phyloP scores from a whole-genome alignment of 2,797 vertebrate species.

The Cuniculus paca region DNA sequence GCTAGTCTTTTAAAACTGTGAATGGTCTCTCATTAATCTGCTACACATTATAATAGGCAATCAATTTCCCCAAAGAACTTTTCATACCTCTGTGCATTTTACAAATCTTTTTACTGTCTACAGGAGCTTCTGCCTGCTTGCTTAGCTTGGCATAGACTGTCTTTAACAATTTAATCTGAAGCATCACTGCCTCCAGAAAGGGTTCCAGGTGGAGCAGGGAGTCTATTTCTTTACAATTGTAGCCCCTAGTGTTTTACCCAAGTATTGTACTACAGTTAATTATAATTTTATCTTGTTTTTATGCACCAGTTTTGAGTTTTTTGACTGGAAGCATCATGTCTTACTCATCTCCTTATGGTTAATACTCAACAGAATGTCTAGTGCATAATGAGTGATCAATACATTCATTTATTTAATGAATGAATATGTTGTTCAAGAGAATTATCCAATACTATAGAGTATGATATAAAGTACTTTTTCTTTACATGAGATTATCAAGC shows the following conservation, averaged over 20 bases:
- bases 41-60: background rate
- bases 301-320: constrained; percentile 15
- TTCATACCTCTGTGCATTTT: background rate
- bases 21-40: background rate
- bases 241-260: background rate
- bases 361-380: background rate
- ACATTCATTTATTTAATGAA: constrained; percentile 36
- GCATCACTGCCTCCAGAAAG: background rate
- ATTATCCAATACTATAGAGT: constrained; percentile 9
- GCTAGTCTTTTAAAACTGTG: constrained; percentile 20
- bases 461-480: constrained; percentile 31
- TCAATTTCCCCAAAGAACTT: constrained; percentile 21
- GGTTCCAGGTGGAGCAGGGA: background rate
- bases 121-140: background rate
- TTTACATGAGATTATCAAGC: constrained; percentile 32
- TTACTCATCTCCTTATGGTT: background rate
- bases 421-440: constrained; percentile 47
- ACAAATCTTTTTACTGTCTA: background rate
- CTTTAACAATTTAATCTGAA: constrained; percentile 44
- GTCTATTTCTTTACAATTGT: background rate
- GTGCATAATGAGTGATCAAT: background rate
- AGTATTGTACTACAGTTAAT: background rate
- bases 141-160: background rate
- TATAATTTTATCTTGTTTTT: constrained; percentile 31
- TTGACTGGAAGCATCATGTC: background rate